Evolutionary conservation across 2,888 invertebrate genomes (phyloP).

Genomic region (Orthonychiurus folsomi): DNA sequence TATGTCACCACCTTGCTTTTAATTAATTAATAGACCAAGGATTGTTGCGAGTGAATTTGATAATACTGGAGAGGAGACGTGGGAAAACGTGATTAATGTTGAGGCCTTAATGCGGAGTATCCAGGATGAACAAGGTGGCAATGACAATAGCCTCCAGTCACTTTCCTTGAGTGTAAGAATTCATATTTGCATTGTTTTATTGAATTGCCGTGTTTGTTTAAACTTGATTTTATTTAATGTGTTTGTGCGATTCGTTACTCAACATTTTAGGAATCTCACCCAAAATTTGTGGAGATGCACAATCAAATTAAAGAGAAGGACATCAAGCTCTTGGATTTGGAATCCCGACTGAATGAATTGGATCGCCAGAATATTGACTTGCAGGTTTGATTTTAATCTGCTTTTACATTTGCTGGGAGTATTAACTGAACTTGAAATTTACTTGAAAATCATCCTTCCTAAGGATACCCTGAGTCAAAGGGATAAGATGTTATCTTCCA

Average conservation of each 20-base stretch:
- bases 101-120: slow-evolving; percentile 20
- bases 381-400: slow-evolving; percentile 17
- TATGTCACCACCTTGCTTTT: background rate
- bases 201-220: background rate
- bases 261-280: slow-evolving; percentile 21
- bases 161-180: background rate
- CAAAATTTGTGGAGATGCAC: slow-evolving; percentile 25
- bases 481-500: slow-evolving; percentile 27
- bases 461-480: slow-evolving; percentile 29
- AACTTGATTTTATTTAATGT: slow-evolving; percentile 11
- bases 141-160: background rate
- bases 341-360: slow-evolving; percentile 24
- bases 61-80: slow-evolving; percentile 7
- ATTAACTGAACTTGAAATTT: background rate
- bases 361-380: slow-evolving; percentile 25
- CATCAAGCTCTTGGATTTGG: slow-evolving; percentile 23
- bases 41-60: slow-evolving; percentile 1
- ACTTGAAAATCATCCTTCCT: background rate
- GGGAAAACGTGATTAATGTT: slow-evolving; percentile 17
- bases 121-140: no score
- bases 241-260: background rate
- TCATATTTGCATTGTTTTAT: no score
- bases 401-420: background rate
- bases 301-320: slow-evolving; percentile 28
- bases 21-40: background rate